A percentile compares a stretch with the other conserved stretches of the same genome.
These are phyloP conservation scores for Casuarius casuarius DNA, from an alignment of 2,113 vertebrate genomes.

Conservation along the genomic window DNA sequence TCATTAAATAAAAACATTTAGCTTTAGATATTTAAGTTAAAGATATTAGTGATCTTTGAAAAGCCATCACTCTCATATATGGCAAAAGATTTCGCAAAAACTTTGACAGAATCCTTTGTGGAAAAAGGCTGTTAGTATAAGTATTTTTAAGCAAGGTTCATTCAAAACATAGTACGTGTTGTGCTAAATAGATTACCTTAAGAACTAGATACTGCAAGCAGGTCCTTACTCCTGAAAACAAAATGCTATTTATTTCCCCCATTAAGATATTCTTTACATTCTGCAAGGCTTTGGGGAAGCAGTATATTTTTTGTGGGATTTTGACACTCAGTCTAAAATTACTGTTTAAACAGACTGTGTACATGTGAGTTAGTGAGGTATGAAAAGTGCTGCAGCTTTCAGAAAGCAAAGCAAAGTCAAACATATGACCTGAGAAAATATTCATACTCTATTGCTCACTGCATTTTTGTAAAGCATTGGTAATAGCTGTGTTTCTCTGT, in stretches of 20 bases:
- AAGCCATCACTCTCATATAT: neutral
- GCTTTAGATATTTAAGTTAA: neutral
- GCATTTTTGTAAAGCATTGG: neutral
- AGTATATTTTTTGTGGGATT: neutral
- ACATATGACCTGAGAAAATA: neutral
- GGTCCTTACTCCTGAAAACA: neutral
- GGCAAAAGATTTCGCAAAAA: neutral
- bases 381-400: neutral
- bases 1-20: neutral
- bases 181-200: neutral
- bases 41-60: neutral
- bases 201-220: neutral
- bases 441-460: accelerated
- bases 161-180: neutral
- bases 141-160: neutral
- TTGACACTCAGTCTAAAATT: neutral
- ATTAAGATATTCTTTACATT: neutral
- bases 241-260: neutral
- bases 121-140: neutral
- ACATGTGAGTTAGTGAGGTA: neutral
- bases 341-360: neutral
- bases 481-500: neutral
- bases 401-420: neutral
- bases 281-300: neutral
- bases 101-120: neutral